These are phyloP conservation scores for Pseudomyrmex sp. DNA, from an alignment of 1,140 invertebrate species.

Conservation along the genomic window DNA sequence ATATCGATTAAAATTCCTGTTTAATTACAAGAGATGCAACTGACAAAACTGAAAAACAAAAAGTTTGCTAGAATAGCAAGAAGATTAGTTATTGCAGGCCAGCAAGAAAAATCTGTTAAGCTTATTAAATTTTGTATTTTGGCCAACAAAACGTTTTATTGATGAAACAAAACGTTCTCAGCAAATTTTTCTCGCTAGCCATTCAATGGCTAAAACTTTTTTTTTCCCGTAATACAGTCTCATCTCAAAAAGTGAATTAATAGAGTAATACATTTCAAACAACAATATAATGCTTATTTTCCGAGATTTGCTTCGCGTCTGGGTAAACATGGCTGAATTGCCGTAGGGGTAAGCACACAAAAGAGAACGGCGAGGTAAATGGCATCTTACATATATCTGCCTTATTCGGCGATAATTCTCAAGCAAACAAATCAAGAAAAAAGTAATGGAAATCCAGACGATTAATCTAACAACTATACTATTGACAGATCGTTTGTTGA, in stretches of 20 bases:
- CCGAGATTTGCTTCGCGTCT: slow-evolving; percentile 61
- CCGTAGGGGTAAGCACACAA: slow-evolving; percentile 61
- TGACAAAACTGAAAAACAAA: too few relatives aligned
- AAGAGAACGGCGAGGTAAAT: slow-evolving; percentile 61
- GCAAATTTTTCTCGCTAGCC: too few relatives aligned
- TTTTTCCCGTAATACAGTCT: not conserved
- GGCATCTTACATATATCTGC: slow-evolving; percentile 55
- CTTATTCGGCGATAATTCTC: slow-evolving; percentile 57
- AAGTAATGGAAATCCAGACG: slow-evolving; percentile 55
- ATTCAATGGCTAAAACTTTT: too few relatives aligned
- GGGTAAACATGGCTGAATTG: slow-evolving; percentile 72
- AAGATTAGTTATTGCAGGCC: too few relatives aligned
- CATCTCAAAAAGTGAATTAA: slow-evolving; percentile 10
- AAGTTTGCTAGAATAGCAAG: too few relatives aligned
- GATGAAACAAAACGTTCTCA: too few relatives aligned
- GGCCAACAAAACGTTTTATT: too few relatives aligned
- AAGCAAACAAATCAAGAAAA: slow-evolving; percentile 63
- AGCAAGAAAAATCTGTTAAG: too few relatives aligned
- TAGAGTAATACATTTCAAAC: slow-evolving; percentile 31
- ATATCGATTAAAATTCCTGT: slow-evolving; percentile 34
- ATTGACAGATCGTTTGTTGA: not conserved
- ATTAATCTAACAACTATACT: slow-evolving; percentile 6
- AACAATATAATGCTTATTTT: slow-evolving; percentile 57
- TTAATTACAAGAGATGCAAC: slow-evolving; percentile 1
- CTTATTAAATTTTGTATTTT: too few relatives aligned